phyloP scores from a whole-genome alignment of 2,113 vertebrate species.

The Sitta europaea region DNA sequence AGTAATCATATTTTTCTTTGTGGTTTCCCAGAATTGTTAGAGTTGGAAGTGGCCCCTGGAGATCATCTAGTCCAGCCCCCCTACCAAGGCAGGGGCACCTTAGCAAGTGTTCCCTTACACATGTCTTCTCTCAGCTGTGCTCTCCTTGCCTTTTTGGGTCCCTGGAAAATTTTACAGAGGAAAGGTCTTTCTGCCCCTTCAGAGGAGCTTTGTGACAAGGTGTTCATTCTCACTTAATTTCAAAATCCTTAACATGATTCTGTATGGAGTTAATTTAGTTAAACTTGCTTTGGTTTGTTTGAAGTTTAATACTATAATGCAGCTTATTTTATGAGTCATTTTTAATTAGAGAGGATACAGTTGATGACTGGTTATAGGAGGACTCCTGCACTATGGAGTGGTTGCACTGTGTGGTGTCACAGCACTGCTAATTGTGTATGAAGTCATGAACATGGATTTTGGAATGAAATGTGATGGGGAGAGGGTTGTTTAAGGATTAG shows the following conservation, averaged over 20 bases:
- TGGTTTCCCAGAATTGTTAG: background rate
- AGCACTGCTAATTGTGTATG: background rate
- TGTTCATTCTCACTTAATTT: background rate
- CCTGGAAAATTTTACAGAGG: background rate
- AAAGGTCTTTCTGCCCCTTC: background rate
- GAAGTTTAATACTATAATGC: background rate
- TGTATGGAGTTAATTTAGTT: background rate
- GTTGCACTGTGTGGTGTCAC: background rate
- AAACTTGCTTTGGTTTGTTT: background rate
- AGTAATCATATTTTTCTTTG: background rate
- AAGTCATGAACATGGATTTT: background rate
- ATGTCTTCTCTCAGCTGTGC: background rate
- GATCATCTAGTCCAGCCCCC: background rate
- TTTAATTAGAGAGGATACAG: conserved; percentile 44
- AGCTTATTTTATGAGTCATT: conserved; percentile 28
- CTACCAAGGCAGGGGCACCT: background rate
- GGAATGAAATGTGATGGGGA: background rate
- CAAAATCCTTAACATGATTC: background rate
- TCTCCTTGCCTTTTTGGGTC: background rate
- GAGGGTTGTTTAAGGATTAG: background rate
- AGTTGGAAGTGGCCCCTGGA: background rate
- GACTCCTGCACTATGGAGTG: background rate
- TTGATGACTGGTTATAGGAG: background rate
- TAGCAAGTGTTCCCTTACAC: background rate
- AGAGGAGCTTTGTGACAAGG: background rate